Base-by-base conservation (phyloP, 2,888 invertebrate species). In the Euphydryas editha region DNA sequence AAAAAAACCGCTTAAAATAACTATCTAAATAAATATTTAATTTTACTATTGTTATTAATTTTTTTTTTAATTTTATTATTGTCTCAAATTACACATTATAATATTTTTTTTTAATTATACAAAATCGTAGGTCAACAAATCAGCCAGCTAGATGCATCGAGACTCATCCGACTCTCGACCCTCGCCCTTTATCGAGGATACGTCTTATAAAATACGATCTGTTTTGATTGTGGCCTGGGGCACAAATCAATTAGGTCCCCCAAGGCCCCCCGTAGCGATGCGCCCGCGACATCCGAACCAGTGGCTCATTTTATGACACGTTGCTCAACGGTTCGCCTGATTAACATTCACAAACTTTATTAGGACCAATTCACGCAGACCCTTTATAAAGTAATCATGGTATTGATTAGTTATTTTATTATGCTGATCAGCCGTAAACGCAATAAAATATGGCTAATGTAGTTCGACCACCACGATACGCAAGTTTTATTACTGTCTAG, bases 181-280 rank as follows among this genome's bases (percentile, higher is more conserved):
- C 76, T 74, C 75, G 71, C 75, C 79, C 87, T 81, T 79, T 76
- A 54, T 51, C 72, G 78, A 82, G 79, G 86, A 90, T 92, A 87
- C 86, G 84, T 92, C 92, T 92, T 92, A 91, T 92, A 92, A 92
- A 92, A 91, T 92, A 92, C 92, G 93, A 93, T 92, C 92, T 93
- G 93, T 93, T 93, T 93, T 93, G 92, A 93, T 92, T 93, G 92
- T 92, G 91, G 93, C 93, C 93, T 87, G 89, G 91, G 93, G 93
- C 93, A 91, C 93, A 92, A 92, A 93, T 92, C 93, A 92, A 93
- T 92, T 92, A 93, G 92, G 79, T 82, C 80, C 89, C 82, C 87
- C 82, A 74, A 72, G 85, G 82, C 83, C 87, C 80, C 88, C 87
- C 83, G 86, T 79, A 78, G 87, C 78, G 85, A 72, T 65, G 72